Conservation (phyloP, 2,113 vertebrate species). For the Myiagra hebetior region DNA sequence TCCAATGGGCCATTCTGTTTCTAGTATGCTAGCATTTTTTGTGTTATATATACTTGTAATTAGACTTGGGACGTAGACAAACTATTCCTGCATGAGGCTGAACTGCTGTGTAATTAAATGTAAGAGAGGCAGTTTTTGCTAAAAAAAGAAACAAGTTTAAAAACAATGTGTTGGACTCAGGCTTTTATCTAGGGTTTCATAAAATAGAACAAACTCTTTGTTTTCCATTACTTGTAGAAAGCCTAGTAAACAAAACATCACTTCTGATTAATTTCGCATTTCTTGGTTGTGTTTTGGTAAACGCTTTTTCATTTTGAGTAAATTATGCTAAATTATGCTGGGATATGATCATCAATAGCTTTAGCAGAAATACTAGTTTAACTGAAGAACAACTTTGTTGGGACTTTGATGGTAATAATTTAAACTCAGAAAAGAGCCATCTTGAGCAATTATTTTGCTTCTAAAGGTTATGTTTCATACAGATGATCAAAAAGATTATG, state of each 20-base stretch:
- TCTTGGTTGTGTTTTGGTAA: not conserved
- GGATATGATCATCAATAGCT: not conserved
- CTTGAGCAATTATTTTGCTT: not conserved
- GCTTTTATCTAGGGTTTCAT: slow-evolving; percentile 3
- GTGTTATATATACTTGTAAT: not conserved
- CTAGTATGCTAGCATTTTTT: not conserved
- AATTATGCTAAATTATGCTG: not conserved
- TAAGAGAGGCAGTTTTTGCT: not conserved
- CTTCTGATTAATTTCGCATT: slow-evolving; percentile 10
- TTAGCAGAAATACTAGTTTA: not conserved
- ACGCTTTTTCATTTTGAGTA: not conserved
- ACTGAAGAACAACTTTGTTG: not conserved
- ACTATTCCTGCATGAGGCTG: not conserved
- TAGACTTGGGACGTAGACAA: not conserved
- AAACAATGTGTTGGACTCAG: slow-evolving; percentile 10
- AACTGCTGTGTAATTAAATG: not conserved
- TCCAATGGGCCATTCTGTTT: not conserved
- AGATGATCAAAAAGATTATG: not conserved
- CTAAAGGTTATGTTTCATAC: not conserved
- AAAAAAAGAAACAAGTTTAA: slow-evolving; percentile 20
- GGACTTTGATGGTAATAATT: not conserved
- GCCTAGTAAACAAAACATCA: not conserved
- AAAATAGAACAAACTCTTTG: slow-evolving; percentile 1
- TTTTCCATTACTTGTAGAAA: slow-evolving; percentile 29
- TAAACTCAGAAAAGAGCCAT: not conserved